Conservation (phyloP, 2,113 vertebrate species). For the Alexandromys fortis region DNA sequence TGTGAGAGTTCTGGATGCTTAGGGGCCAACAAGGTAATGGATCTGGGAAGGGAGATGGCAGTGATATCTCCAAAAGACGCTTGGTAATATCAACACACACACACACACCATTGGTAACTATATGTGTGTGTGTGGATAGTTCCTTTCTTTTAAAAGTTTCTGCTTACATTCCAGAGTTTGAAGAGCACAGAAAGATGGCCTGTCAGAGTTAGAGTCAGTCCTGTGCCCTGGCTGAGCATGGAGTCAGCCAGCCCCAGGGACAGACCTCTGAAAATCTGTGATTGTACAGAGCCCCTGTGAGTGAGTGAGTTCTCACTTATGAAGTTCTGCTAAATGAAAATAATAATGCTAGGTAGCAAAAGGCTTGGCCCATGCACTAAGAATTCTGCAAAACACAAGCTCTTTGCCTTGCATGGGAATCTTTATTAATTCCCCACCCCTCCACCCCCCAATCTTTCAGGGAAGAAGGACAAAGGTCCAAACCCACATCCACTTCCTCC, state of each 20-base stretch:
- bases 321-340: neutral
- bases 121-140: neutral
- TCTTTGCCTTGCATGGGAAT: neutral
- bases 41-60: neutral
- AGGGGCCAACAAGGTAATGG: neutral
- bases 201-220: neutral
- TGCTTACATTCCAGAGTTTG: neutral
- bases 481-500: fast-evolving
- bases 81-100: neutral
- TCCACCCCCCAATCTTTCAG: neutral
- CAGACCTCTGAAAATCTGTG: neutral
- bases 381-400: neutral
- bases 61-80: neutral
- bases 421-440: fast-evolving
- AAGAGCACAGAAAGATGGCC: neutral
- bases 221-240: neutral
- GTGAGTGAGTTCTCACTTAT: neutral
- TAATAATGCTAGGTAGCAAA: neutral
- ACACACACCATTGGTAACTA: neutral
- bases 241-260: neutral
- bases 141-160: neutral
- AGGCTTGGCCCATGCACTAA: neutral
- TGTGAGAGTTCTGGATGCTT: neutral
- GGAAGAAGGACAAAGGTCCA: neutral
- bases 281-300: neutral